These are phyloP conservation scores for Bos indicus DNA, from an alignment of 2,113 vertebrate species.

Conservation along the genomic window DNA sequence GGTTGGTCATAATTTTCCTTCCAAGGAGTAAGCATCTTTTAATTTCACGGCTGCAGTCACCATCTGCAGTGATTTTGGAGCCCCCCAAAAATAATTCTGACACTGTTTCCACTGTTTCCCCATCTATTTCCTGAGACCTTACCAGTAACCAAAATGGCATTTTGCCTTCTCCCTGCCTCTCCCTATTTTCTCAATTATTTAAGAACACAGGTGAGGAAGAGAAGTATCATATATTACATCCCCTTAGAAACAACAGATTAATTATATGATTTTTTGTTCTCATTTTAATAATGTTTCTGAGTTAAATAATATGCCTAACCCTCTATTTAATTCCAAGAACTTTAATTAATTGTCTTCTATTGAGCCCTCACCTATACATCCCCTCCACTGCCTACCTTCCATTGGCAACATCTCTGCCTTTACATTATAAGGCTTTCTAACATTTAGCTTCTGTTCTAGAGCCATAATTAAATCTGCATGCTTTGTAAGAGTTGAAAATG, in stretches of 20 bases:
- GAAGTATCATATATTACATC: background rate
- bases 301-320: background rate
- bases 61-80: too few relatives aligned
- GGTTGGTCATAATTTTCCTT: too few relatives aligned
- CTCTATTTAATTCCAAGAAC: background rate
- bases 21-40: too few relatives aligned
- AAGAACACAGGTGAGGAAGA: background rate
- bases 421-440: background rate
- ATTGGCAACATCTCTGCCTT: background rate
- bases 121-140: background rate
- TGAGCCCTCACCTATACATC: background rate
- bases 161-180: background rate
- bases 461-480: background rate
- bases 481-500: background rate
- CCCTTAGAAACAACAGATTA: background rate
- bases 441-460: background rate
- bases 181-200: background rate
- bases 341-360: background rate
- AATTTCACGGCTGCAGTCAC: too few relatives aligned
- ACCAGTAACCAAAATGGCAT: background rate
- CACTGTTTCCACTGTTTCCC: too few relatives aligned
- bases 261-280: background rate
- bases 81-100: too few relatives aligned
- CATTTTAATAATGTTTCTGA: background rate
- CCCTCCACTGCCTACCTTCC: background rate